phyloP scores from a whole-genome alignment of 2,113 vertebrate species.

The Anguilla japonica region DNA sequence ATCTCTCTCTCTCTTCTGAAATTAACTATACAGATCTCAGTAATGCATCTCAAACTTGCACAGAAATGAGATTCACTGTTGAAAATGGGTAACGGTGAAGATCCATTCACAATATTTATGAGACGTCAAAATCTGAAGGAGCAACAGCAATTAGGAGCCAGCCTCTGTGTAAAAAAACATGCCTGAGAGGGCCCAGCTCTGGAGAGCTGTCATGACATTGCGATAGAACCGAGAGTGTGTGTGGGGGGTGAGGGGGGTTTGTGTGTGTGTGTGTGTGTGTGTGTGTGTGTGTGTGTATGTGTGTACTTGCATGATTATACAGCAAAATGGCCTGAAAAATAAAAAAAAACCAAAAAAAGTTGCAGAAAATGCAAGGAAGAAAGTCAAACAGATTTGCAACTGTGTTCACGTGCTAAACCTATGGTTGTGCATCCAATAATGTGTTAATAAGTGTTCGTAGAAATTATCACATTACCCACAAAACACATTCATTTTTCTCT shows the following conservation, averaged over 20 bases:
- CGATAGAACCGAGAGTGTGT: background rate
- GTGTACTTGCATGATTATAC: background rate
- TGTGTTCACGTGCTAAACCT: background rate
- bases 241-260: background rate
- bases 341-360: background rate
- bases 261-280: background rate
- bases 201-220: background rate
- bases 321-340: background rate
- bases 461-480: background rate
- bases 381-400: background rate
- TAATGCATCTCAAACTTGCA: too few relatives aligned
- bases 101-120: slow-evolving; percentile 58
- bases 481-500: background rate
- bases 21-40: too few relatives aligned
- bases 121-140: slow-evolving; percentile 52
- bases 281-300: background rate
- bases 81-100: too few relatives aligned
- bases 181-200: slow-evolving; percentile 62
- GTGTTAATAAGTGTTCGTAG: background rate
- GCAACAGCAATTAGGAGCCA: slow-evolving; percentile 63
- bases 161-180: slow-evolving; percentile 61
- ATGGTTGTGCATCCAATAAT: background rate
- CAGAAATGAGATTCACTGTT: too few relatives aligned
- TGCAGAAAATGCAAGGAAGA: background rate
- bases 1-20: too few relatives aligned